These are phyloP conservation scores for Drosophila parthenogenetica DNA, from an alignment of 2,888 invertebrate species.

Conservation along the genomic window DNA sequence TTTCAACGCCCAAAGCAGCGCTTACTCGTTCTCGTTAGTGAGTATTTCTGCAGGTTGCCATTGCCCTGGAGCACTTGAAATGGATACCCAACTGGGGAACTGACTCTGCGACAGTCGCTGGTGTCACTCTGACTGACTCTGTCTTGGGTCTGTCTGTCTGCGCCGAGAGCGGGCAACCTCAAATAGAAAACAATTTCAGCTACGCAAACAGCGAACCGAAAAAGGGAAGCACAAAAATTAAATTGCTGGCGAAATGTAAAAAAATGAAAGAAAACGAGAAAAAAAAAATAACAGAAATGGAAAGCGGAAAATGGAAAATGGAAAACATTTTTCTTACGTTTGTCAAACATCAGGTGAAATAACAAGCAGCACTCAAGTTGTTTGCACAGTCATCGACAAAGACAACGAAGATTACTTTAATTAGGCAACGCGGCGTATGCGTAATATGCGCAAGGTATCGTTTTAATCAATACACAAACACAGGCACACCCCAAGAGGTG, in stretches of 20 bases:
- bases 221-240: slow-evolving; percentile 68
- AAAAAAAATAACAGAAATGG: slow-evolving; percentile 15
- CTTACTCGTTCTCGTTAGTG: slow-evolving; percentile 57
- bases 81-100: slow-evolving; percentile 57
- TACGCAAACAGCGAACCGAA: slow-evolving; percentile 64
- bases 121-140: slow-evolving; percentile 18
- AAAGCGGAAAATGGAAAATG: slow-evolving; percentile 35
- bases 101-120: slow-evolving; percentile 37
- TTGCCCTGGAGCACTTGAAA: slow-evolving; percentile 59
- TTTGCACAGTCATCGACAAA: slow-evolving; percentile 46
- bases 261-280: slow-evolving; percentile 28
- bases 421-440: slow-evolving; percentile 65
- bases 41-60: slow-evolving; percentile 57
- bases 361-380: slow-evolving; percentile 28
- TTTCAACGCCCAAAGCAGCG: slow-evolving; percentile 60
- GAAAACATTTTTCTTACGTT: slow-evolving; percentile 36
- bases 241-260: slow-evolving; percentile 60
- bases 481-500: slow-evolving; percentile 5
- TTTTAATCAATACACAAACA: slow-evolving; percentile 31
- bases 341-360: slow-evolving; percentile 35
- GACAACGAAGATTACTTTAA: slow-evolving; percentile 55
- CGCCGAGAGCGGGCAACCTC: slow-evolving; percentile 59
- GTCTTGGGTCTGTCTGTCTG: slow-evolving; percentile 12
- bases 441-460: slow-evolving; percentile 50
- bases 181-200: slow-evolving; percentile 80